Evolutionary conservation across 2,797 vertebrate genomes (phyloP).

Genomic region (Neosilurus mollespiculum): DNA sequence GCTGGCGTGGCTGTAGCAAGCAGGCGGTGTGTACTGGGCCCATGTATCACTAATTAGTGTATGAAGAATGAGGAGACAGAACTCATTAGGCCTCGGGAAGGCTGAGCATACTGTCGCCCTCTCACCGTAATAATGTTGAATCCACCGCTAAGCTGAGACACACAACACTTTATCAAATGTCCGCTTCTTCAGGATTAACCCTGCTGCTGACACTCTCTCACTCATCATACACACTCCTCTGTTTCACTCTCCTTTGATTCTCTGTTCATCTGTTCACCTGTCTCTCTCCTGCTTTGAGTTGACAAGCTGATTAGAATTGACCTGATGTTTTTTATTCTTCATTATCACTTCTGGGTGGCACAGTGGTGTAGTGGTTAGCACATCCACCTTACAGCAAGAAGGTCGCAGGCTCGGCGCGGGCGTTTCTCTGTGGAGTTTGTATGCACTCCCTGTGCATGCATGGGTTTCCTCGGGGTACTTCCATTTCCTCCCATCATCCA

Average conservation of each 20-base stretch:
- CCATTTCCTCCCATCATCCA: no score
- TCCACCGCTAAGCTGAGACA: slow-evolving; percentile 55
- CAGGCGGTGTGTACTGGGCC: slow-evolving; percentile 32
- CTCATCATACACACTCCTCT: slow-evolving; percentile 20
- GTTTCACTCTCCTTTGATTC: slow-evolving; percentile 37
- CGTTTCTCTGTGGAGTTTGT: no score
- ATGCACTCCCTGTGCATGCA: no score
- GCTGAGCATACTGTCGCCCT: slow-evolving; percentile 68
- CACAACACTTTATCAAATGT: slow-evolving; percentile 63
- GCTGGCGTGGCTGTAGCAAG: slow-evolving; percentile 33
- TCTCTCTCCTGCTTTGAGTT: background rate
- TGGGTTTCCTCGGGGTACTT: no score
- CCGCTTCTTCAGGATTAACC: slow-evolving; percentile 62
- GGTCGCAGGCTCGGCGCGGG: no score
- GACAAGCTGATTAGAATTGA: slow-evolving; percentile 36
- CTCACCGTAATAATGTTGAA: slow-evolving; percentile 73
- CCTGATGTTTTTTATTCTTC: slow-evolving; percentile 50
- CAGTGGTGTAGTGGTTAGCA: no score
- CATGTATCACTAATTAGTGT: slow-evolving; percentile 66
- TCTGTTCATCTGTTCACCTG: slow-evolving; percentile 20
- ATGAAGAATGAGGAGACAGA: slow-evolving; percentile 70
- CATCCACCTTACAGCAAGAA: no score
- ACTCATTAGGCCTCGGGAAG: slow-evolving; percentile 69
- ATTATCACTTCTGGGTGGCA: slow-evolving; percentile 51
- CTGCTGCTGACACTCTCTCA: slow-evolving; percentile 58